Evolutionary conservation across 1,140 invertebrate genomes (phyloP).

Genomic region (Papilio helenus): DNA sequence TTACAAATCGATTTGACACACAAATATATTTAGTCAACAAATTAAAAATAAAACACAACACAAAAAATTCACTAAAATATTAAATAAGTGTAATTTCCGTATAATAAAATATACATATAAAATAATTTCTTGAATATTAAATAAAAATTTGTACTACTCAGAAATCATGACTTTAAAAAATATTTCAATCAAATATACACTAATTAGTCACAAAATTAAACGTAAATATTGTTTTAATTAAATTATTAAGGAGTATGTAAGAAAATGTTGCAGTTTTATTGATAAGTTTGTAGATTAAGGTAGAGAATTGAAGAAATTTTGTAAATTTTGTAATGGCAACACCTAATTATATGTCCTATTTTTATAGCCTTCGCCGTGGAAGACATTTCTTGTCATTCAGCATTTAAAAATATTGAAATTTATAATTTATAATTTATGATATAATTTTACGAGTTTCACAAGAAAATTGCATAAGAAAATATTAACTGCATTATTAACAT

Average conservation of each 20-base stretch:
- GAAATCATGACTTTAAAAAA: slow-evolving; percentile 57
- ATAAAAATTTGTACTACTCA: slow-evolving; percentile 72
- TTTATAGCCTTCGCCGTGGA: neutral
- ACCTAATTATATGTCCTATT: neutral
- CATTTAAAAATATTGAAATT: slow-evolving; percentile 12
- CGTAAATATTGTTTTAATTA: slow-evolving; percentile 22
- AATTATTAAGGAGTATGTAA: slow-evolving; percentile 19
- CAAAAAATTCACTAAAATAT: slow-evolving; percentile 53
- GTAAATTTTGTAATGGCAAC: neutral
- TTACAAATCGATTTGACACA: slow-evolving; percentile 24
- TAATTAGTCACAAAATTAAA: slow-evolving; percentile 29
- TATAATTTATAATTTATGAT: slow-evolving; percentile 11
- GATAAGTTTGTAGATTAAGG: neutral
- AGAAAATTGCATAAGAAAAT: neutral
- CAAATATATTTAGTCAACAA: slow-evolving; percentile 28
- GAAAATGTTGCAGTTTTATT: slow-evolving; percentile 7
- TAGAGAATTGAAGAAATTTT: neutral
- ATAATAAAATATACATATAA: slow-evolving; percentile 49
- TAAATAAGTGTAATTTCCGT: slow-evolving; percentile 44
- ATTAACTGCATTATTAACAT: neutral
- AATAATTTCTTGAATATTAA: slow-evolving; percentile 65
- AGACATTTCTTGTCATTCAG: slow-evolving; percentile 27
- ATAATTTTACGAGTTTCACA: neutral
- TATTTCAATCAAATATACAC: slow-evolving; percentile 45
- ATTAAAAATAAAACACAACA: slow-evolving; percentile 59